Evolutionary conservation across 2,888 invertebrate genomes (phyloP).

Genomic region (Tortricodes alternella): DNA sequence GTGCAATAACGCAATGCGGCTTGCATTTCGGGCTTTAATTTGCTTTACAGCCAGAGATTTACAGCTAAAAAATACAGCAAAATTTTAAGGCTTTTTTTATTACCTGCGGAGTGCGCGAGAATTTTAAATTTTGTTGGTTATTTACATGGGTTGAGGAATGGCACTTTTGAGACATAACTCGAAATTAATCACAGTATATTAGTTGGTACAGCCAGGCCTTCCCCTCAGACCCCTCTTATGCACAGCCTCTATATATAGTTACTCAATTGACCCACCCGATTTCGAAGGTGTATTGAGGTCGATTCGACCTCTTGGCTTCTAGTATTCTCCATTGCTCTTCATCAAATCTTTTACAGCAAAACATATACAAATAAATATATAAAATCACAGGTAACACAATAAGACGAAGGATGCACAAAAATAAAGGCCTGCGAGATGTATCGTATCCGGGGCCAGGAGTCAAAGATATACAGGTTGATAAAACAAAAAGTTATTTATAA

Average conservation of each 20-base stretch:
- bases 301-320: too few relatives aligned
- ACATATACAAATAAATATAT: background rate
- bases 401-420: background rate
- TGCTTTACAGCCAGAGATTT: conserved; percentile 14
- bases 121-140: background rate
- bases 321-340: too few relatives aligned
- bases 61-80: background rate
- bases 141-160: background rate
- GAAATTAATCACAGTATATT: too few relatives aligned
- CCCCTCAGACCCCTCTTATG: too few relatives aligned
- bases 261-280: too few relatives aligned
- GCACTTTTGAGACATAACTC: too few relatives aligned
- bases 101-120: background rate
- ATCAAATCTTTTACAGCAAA: background rate
- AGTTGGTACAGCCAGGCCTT: too few relatives aligned
- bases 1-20: conserved; percentile 27
- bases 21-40: conserved; percentile 21
- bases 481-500: background rate
- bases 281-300: too few relatives aligned
- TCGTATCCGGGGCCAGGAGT: conserved; percentile 6
- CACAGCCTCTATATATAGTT: too few relatives aligned
- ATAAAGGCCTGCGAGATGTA: conserved; percentile 9
- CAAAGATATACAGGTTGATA: conserved; percentile 12
- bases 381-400: background rate
- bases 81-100: conserved; percentile 2